Evolutionary conservation across 2,113 vertebrate genomes (phyloP).

Genomic region (Menidia beryllina): DNA sequence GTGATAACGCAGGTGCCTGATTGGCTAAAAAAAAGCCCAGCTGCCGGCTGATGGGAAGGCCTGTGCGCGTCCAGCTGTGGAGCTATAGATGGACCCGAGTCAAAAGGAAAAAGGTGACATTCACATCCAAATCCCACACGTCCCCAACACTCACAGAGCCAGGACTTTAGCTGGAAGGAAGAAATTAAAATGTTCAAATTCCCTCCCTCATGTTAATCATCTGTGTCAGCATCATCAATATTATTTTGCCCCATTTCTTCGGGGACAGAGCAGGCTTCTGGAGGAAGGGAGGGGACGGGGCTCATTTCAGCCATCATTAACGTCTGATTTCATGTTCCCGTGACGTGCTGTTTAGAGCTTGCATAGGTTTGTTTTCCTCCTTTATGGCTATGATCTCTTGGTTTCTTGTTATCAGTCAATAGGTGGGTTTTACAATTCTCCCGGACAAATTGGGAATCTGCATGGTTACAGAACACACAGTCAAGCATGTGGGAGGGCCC

Average conservation of each 20-base stretch:
- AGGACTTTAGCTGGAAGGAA: slow-evolving; percentile 33
- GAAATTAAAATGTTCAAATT: slow-evolving; percentile 22
- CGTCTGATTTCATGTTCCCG: slow-evolving; percentile 59
- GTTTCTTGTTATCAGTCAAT: slow-evolving; percentile 43
- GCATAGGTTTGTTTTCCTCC: slow-evolving; percentile 20
- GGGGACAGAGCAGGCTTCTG: slow-evolving; percentile 24
- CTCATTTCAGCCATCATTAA: slow-evolving; percentile 52
- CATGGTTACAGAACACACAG: slow-evolving; percentile 48
- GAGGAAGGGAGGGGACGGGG: slow-evolving; percentile 31
- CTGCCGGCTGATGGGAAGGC: slow-evolving; percentile 65
- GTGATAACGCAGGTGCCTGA: slow-evolving; percentile 77
- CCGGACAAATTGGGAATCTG: slow-evolving; percentile 44
- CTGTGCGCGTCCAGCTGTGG: slow-evolving; percentile 53
- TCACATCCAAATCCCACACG: slow-evolving; percentile 20
- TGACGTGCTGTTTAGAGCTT: slow-evolving; percentile 25
- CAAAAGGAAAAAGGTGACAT: slow-evolving; percentile 69
- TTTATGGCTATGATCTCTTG: not conserved
- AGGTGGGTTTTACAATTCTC: slow-evolving; percentile 45
- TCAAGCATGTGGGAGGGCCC: slow-evolving; percentile 38
- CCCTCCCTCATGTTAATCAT: slow-evolving; percentile 48
- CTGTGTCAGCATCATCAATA: slow-evolving; percentile 30
- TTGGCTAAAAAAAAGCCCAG: slow-evolving; percentile 64
- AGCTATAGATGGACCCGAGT: slow-evolving; percentile 57
- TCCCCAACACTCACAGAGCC: slow-evolving; percentile 6
- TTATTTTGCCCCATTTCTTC: slow-evolving; percentile 30